phyloP scores from a whole-genome alignment of 2,888 invertebrate genomes.

The Drosophila anomelani region DNA sequence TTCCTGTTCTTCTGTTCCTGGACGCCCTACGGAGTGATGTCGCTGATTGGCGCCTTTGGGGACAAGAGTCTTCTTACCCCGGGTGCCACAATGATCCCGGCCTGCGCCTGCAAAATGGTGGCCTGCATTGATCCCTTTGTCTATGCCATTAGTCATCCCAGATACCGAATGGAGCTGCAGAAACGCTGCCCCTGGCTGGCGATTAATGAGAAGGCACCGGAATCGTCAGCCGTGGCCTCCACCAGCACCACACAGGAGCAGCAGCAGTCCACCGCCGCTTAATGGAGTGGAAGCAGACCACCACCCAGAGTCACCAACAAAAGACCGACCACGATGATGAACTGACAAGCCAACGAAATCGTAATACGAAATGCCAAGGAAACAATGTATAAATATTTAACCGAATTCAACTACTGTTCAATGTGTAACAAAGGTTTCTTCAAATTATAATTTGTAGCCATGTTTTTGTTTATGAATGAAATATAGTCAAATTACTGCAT shows the following conservation, averaged over 20 bases:
- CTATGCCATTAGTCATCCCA: conserved; percentile 96
- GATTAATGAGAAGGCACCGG: conserved; percentile 87
- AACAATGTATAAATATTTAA: conserved; percentile 45
- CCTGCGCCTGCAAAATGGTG: conserved; percentile 93
- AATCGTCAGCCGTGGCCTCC: conserved; percentile 86
- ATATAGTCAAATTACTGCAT: conserved; percentile 63
- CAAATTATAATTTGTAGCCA: conserved; percentile 54
- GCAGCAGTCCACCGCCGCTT: conserved; percentile 82
- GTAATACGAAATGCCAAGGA: conserved; percentile 57
- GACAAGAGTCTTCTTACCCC: conserved; percentile 89
- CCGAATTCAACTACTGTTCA: conserved; percentile 10
- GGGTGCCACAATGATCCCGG: conserved; percentile 92
- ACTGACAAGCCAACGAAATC: conserved; percentile 21
- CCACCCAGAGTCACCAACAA: neutral
- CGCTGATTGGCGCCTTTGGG: conserved; percentile 93
- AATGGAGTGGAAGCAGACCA: conserved; percentile 25
- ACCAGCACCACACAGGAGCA: conserved; percentile 75
- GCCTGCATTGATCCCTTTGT: conserved; percentile 97
- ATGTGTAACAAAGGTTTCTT: neutral
- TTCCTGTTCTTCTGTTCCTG: conserved; percentile 94
- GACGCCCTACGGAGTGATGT: conserved; percentile 94
- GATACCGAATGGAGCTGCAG: conserved; percentile 92
- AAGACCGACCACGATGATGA: conserved; percentile 29
- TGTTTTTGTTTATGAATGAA: conserved; percentile 27
- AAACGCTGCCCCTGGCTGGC: conserved; percentile 91